phyloP scores from a whole-genome alignment of 2,113 vertebrate species.

The Gasterosteus nipponicus region DNA sequence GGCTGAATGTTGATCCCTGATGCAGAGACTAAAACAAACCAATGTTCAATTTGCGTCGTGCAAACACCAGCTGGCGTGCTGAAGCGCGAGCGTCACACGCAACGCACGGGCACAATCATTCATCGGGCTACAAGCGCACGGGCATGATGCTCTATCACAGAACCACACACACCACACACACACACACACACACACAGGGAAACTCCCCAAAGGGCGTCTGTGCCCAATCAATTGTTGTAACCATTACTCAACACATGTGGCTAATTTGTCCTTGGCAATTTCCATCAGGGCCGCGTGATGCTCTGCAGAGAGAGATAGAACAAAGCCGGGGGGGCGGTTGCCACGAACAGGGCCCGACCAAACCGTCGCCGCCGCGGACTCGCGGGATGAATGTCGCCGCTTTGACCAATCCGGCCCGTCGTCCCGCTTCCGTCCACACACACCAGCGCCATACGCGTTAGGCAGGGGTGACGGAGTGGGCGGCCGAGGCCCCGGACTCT shows the following conservation, averaged over 20 bases:
- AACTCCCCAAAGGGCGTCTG: slow-evolving; percentile 44
- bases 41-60: not conserved
- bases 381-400: slow-evolving; percentile 67
- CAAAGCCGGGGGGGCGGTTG: slow-evolving; percentile 48
- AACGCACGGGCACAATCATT: slow-evolving; percentile 8
- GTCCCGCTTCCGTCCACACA: slow-evolving; percentile 51
- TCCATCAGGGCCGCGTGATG: slow-evolving; percentile 61
- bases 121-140: slow-evolving; percentile 18
- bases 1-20: slow-evolving; percentile 29
- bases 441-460: slow-evolving; percentile 36
- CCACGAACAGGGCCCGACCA: slow-evolving; percentile 39
- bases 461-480: not conserved
- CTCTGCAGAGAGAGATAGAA: slow-evolving; percentile 64
- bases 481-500: not conserved
- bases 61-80: slow-evolving; percentile 7
- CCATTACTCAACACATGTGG: slow-evolving; percentile 74
- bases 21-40: slow-evolving; percentile 34
- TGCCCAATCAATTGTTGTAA: slow-evolving; percentile 68
- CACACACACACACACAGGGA: slow-evolving; percentile 11
- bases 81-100: slow-evolving; percentile 9
- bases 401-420: slow-evolving; percentile 54
- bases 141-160: slow-evolving; percentile 3
- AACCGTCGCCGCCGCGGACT: slow-evolving; percentile 69
- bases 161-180: not conserved
- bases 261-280: slow-evolving; percentile 74